These are phyloP conservation scores for Bos javanicus DNA, from an alignment of 2,113 vertebrate genomes.

Conservation along the genomic window DNA sequence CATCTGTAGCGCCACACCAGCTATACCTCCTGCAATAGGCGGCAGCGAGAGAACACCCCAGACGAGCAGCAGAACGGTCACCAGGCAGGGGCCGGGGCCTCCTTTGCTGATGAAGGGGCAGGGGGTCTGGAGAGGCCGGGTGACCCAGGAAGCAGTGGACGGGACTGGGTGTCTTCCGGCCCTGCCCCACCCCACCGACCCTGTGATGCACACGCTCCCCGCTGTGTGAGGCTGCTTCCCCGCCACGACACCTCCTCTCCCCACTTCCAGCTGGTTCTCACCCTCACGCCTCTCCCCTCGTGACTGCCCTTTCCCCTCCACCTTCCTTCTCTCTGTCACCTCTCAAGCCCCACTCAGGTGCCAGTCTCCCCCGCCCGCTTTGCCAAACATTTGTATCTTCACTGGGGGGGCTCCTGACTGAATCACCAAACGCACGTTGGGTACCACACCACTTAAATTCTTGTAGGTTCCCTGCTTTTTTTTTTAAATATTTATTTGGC, in stretches of 20 bases:
- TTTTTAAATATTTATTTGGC: background rate
- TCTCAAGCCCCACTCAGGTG: background rate
- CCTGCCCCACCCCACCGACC: fast-evolving
- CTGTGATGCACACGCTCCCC: fast-evolving
- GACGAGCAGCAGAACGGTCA: background rate
- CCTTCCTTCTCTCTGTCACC: background rate
- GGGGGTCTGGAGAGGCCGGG: background rate
- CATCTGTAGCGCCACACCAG: background rate
- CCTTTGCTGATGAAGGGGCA: background rate
- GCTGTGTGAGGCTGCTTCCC: no score
- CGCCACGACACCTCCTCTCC: fast-evolving
- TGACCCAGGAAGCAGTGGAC: background rate
- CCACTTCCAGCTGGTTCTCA: background rate
- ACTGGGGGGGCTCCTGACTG: background rate
- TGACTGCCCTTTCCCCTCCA: background rate
- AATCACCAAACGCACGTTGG: background rate
- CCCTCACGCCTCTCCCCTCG: background rate
- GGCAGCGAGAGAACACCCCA: no score
- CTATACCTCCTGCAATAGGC: background rate
- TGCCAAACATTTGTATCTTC: background rate
- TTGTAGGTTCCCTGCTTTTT: background rate
- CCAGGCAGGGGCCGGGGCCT: background rate
- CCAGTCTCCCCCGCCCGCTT: background rate
- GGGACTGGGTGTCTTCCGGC: background rate
- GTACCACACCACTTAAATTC: background rate